Evolutionary conservation across 2,797 vertebrate genomes (phyloP), one percentile per base, ranked within the genome.

Genomic region (Caiman crocodilus): DNA sequence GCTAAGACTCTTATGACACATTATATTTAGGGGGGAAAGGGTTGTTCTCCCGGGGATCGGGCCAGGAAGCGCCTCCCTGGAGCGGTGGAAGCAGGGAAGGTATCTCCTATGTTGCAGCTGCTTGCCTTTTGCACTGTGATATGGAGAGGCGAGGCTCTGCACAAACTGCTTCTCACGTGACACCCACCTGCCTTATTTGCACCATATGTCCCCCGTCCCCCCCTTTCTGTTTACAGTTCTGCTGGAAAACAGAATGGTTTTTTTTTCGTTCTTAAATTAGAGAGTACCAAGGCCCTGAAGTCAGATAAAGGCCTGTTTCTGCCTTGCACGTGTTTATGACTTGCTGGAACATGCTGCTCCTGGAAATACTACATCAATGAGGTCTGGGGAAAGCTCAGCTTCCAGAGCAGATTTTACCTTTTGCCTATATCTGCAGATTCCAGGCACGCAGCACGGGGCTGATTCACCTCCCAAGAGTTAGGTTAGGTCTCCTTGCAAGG

Each of bases 181-280:
- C 7, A 79, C 35, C 73, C 50, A 76, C 59, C 25, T 79, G 56
- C 14, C 26, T 79, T 32, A 35, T 61, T 12, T 4, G 21, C 65
- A n/a, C 78, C 90, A 85, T 92, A 74, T 67, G 71, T 90, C 90
- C 56, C 79, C 69, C 89, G 67, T 56, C 25, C 42, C 85, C 90
- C 76, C 86, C 93, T 89, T 50, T 85, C 87, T 77, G 55, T 82
- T 95, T 95, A 81, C 75, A 57, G 71, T 63, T 81, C 60, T 90
- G 73, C 10, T 42, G 14, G 71, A 60, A 82, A 89, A 94, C 80
- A 90, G 57, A 28, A 21, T 28, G 73, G 42, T 3, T 42, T 42
- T 60, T 26, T 64, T 84, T 85, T 64, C 79, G 92, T 96, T 96
- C 96, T 92, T 78, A 95, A 96, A 95, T 95, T 95, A 95, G 94